Conservation (phyloP, 2,797 vertebrate species). For the Vespertilio murinus region DNA sequence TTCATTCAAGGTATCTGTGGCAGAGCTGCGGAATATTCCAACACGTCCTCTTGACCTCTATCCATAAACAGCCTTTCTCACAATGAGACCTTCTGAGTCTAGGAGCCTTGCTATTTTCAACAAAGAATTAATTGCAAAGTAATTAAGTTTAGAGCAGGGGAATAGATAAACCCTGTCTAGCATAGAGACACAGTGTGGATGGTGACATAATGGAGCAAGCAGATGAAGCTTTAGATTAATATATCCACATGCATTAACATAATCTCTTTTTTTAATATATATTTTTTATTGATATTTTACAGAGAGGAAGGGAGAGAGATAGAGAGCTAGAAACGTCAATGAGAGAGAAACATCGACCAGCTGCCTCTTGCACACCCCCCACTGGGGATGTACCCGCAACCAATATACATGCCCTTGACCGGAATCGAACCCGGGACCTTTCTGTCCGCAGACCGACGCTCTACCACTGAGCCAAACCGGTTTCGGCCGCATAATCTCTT, state of each 20-base stretch:
- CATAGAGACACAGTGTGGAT: conserved; percentile 73
- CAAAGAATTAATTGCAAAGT: conserved; percentile 82
- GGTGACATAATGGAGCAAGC: conserved; percentile 69
- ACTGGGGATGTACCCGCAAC: too few relatives aligned
- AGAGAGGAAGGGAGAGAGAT: too few relatives aligned
- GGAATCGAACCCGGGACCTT: too few relatives aligned
- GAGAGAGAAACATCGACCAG: too few relatives aligned
- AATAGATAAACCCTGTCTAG: conserved; percentile 80
- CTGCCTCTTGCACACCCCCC: too few relatives aligned
- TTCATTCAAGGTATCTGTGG: conserved; percentile 75
- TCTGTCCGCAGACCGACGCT: too few relatives aligned
- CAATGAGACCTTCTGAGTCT: conserved; percentile 77
- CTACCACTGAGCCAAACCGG: too few relatives aligned
- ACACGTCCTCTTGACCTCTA: conserved; percentile 76
- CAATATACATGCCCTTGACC: too few relatives aligned
- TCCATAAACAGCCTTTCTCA: conserved; percentile 77
- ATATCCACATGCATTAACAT: not conserved
- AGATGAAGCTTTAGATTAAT: conserved; percentile 64
- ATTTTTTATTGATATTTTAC: too few relatives aligned
- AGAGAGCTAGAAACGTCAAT: too few relatives aligned
- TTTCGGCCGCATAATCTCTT: conserved; percentile 57
- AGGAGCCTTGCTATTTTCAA: conserved; percentile 80
- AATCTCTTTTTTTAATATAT: conserved; percentile 43
- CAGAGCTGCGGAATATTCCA: conserved; percentile 71
- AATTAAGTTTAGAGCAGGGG: conserved; percentile 80